Evolutionary conservation across 30 jellyfish, hydroid and myxozoan species (phyloP).

Genomic region (Pelagia noctiluca): DNA sequence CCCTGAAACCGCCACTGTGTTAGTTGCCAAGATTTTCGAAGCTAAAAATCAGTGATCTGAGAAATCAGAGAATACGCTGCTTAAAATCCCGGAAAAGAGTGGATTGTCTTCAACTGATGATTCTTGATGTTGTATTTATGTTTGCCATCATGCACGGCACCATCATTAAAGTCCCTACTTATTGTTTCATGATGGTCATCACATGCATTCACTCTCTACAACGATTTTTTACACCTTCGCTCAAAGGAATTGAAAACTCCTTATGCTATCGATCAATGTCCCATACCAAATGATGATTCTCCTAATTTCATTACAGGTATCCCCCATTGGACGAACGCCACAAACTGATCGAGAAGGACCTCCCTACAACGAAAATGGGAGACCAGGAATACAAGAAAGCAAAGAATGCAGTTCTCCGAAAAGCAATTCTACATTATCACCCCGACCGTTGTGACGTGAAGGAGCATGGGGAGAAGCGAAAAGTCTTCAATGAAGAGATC

Average conservation of each 20-base stretch:
- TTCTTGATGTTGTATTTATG: no score
- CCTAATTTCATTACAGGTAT: constrained; percentile 23
- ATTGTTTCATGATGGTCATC: no score
- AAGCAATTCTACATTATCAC: constrained; percentile 14
- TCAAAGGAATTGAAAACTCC: neutral
- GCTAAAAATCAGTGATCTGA: no score
- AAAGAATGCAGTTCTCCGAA: constrained; percentile 15
- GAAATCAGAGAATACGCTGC: no score
- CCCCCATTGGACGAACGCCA: constrained; percentile 36
- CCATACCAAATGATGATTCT: neutral
- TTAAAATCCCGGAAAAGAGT: no score
- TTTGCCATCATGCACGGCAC: no score
- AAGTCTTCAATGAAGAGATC: constrained; percentile 19
- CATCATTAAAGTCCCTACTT: no score
- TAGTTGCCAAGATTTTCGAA: no score
- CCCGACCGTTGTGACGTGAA: constrained; percentile 5
- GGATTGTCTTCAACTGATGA: no score
- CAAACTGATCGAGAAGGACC: constrained; percentile 5
- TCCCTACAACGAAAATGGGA: constrained; percentile 36
- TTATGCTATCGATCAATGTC: neutral
- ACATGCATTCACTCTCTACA: no score
- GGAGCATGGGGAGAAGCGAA: constrained; percentile 4
- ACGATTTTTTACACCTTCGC: neutral
- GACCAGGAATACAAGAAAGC: neutral
- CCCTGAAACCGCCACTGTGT: no score